Base-by-base conservation (phyloP, 1,140 invertebrate species). In the Sipha flava region DNA sequence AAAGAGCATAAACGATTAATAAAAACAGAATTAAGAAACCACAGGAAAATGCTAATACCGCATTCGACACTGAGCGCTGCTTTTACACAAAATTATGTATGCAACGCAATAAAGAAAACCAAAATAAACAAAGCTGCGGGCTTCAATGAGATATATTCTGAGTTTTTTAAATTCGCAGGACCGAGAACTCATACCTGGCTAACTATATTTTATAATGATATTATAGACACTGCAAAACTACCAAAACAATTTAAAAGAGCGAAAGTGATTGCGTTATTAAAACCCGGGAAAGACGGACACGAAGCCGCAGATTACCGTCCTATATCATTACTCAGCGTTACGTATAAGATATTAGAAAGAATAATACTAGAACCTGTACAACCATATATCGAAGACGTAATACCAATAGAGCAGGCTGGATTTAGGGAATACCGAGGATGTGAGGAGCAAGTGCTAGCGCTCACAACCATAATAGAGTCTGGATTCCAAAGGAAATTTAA, bases 381-480 rank as follows among this genome's bases (percentile, higher is more conserved):
- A 49, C 26, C 40, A 34, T 29, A 26, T 62, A 79, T 81, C 10
- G 45, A 68, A 34, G 52, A 68, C 18, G 64, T 45, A 18, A 40
- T 68, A 18, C 34, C 40, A 68, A 26, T 40, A 68, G 66, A 80
- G 49, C 79, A 80, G 66, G 79, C 79, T 45, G 79, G 62, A 49
- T 72, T 80, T 64, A 68, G 79, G 45, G 40, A 64, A 52, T 64
- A 49, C 21, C n/a, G 49, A 54, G n/a, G 34, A 54, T 81, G 80
- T 43, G 31, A 26, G 21, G 54, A 40, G 26, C 80, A 79, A 54
- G 64, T 81, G 29, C 64, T 81, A 40, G 66, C 64, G 16, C 62
- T 81, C 16, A 81, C 80, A 52, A 31, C 79, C 54, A 73, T 79
- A 45, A 81, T 79, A 26, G 80, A 81, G 66, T 57, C 79, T 31